Evolutionary conservation across 2,888 invertebrate genomes (phyloP).

Genomic region (Philereme vetulata): DNA sequence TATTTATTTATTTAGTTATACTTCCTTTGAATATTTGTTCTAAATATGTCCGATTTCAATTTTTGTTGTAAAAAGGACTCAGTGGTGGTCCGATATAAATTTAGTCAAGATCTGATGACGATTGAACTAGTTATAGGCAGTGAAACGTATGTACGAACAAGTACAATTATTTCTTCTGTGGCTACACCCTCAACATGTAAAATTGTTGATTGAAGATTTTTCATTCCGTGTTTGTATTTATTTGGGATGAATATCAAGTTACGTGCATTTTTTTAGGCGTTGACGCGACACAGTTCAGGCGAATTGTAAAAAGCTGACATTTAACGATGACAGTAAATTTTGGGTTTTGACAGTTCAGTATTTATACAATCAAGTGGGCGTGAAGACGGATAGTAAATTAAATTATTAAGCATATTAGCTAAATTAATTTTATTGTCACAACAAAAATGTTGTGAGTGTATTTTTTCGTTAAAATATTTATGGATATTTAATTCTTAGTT

Average conservation of each 20-base stretch:
- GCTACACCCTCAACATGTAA: constrained; percentile 10
- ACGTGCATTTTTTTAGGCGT: constrained; percentile 16
- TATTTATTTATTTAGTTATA: too few relatives aligned
- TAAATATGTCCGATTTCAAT: too few relatives aligned
- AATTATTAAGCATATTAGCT: constrained; percentile 11
- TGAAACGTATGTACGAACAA: not conserved
- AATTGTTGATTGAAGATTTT: constrained; percentile 20
- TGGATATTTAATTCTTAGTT: too few relatives aligned
- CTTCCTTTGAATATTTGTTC: too few relatives aligned
- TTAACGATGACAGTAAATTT: constrained; percentile 18
- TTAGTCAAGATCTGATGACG: too few relatives aligned
- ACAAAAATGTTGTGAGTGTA: not conserved
- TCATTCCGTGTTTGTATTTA: constrained; percentile 16
- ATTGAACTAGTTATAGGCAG: not conserved
- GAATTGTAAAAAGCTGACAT: constrained; percentile 10
- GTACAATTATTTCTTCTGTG: constrained; percentile 4
- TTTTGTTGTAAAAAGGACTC: too few relatives aligned
- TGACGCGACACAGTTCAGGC: constrained; percentile 10
- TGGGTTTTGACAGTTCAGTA: constrained; percentile 28
- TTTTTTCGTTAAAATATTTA: too few relatives aligned
- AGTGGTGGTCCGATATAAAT: too few relatives aligned
- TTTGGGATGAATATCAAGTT: constrained; percentile 20
- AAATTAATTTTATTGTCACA: constrained; percentile 1
- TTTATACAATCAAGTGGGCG: constrained; percentile 13
- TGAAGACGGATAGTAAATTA: constrained; percentile 3